A percentile compares a stretch with the other conserved stretches of the same genome.
Evolutionary conservation across 2,888 invertebrate species (phyloP).

Genomic region (Heteropelma amictum): DNA sequence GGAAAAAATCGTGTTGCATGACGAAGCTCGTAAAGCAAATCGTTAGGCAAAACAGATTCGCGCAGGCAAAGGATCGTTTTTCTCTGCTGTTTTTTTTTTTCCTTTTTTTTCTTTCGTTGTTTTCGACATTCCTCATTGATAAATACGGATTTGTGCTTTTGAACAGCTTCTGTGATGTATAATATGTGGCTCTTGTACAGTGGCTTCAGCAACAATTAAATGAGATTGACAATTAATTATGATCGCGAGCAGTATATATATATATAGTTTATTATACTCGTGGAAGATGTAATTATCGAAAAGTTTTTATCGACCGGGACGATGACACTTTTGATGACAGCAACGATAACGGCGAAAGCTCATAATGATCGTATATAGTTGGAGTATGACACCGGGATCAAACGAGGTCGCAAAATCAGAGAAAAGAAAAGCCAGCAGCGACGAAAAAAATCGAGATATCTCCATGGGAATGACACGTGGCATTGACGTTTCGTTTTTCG

Average conservation of each 20-base stretch:
- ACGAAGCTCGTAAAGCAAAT: constrained; percentile 34
- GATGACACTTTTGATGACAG: neutral
- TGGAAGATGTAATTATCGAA: constrained; percentile 3
- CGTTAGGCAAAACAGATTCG: constrained; percentile 52
- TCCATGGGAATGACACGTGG: neutral
- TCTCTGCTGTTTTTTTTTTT: neutral
- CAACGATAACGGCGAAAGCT: neutral
- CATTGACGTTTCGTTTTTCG: too few relatives aligned
- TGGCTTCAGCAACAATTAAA: constrained; percentile 55
- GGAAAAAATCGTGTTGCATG: constrained; percentile 20
- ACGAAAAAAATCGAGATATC: neutral
- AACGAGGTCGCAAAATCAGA: neutral
- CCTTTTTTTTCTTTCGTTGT: neutral
- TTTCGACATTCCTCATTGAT: constrained; percentile 13
- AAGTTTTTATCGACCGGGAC: neutral
- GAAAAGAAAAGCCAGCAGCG: too few relatives aligned
- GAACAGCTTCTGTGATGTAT: constrained; percentile 49
- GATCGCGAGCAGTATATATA: constrained; percentile 28
- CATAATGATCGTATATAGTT: too few relatives aligned
- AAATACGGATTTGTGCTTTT: too few relatives aligned
- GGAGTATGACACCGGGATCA: too few relatives aligned
- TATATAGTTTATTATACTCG: too few relatives aligned
- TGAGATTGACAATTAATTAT: constrained; percentile 45
- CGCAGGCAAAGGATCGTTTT: constrained; percentile 34
- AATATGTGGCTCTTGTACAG: constrained; percentile 49